These are phyloP conservation scores for Rousettus madagascariensis DNA, from an alignment of 2,797 vertebrate genomes.

Conservation along the genomic window DNA sequence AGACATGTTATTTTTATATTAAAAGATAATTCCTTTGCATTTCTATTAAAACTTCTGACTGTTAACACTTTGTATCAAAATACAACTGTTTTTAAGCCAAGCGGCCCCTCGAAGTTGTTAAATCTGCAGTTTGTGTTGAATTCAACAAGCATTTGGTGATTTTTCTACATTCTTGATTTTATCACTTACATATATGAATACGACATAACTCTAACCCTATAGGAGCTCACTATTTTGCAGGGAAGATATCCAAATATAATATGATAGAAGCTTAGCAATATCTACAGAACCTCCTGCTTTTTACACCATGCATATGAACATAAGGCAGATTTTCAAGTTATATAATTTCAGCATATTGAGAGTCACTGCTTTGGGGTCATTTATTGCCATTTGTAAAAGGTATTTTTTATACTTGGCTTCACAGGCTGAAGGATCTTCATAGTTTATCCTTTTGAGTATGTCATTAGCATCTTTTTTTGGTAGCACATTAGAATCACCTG, in stretches of 20 bases:
- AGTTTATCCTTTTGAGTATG: slow-evolving; percentile 1
- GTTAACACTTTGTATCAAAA: slow-evolving; percentile 27
- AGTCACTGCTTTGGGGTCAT: background rate
- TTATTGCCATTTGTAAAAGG: background rate
- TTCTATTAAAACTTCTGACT: background rate
- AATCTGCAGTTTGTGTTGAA: background rate
- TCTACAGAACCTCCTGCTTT: slow-evolving; percentile 12
- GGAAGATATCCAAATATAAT: background rate
- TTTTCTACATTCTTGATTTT: background rate
- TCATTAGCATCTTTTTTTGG: background rate
- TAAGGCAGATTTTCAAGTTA: background rate
- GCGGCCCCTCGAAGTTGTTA: background rate
- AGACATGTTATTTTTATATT: background rate
- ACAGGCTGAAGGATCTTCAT: background rate
- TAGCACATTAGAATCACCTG: background rate
- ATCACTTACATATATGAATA: slow-evolving; percentile 3
- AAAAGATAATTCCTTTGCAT: slow-evolving; percentile 5
- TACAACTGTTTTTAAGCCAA: background rate
- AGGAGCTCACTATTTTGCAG: background rate
- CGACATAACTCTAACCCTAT: background rate
- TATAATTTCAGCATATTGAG: slow-evolving; percentile 7
- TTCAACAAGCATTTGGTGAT: background rate
- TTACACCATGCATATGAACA: background rate
- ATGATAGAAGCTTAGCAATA: background rate
- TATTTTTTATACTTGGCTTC: background rate